Base-by-base conservation (phyloP, 2,797 vertebrate species). In the Galagoides demidoff region DNA sequence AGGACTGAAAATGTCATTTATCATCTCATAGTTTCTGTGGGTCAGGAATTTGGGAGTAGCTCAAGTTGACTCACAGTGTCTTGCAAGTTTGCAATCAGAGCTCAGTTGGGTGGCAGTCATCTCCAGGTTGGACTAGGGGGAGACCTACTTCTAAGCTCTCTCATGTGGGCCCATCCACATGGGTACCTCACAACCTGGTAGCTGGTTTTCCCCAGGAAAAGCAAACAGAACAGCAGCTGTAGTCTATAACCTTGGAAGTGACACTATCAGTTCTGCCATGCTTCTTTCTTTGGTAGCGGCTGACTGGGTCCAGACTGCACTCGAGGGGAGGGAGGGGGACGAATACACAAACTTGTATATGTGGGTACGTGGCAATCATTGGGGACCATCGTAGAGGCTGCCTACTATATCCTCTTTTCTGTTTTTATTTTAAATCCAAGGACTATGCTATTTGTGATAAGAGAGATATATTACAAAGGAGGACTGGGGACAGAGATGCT, bases 381-480 rank as follows among this genome's bases (percentile, higher is more conserved):
- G 57, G 13, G 5, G 49, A 74, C 19, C 85, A 73, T 45, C 74
- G 49, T 37, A 90, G 14, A 78, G 39, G 61, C 29, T 82, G 49
- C 29, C 39, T 82, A 19, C 37, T n/a, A 37, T 19, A 59, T 73
- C 31, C 6, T 73, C 73, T 85, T 25, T 91, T 63, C 85, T 86
- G 31, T 63, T 89, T 79, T 73, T 49, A 66, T 89, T 91, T 92
- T 64, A 89, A 95, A 85, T 84, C 5, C 90, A 89, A 77, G 85
- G 68, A 91, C 29, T n/a, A 95, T 64, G 37, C 34, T 31, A 88
- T 66, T 57, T 94, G 63, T 82, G 31, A 89, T 25, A 45, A 76
- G n/a, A 73, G 12, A 76, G 55, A 63, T 12, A 37, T 31, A n/a
- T 88, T 85, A 85, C 20, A 91, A 89, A 61, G 57, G 5, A 11